phyloP scores from a whole-genome alignment of 2,888 invertebrate genomes.

The Clusia tigrina region DNA sequence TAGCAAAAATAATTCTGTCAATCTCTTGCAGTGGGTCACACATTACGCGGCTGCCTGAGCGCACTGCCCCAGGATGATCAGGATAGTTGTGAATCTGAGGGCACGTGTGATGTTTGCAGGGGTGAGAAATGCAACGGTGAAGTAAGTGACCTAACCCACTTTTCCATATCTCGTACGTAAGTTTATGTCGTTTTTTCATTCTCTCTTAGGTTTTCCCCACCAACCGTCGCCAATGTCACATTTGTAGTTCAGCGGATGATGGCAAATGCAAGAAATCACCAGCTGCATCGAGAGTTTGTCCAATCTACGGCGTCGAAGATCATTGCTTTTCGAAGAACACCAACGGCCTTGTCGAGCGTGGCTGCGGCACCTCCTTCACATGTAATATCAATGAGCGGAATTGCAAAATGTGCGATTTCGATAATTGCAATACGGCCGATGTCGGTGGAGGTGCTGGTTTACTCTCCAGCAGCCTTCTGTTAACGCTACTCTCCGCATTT shows the following conservation, averaged over 20 bases:
- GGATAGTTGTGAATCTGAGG: conserved; percentile 40
- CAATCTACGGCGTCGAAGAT: conserved; percentile 46
- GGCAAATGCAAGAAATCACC: conserved; percentile 41
- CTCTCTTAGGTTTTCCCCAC: too few relatives aligned
- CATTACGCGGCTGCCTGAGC: conserved; percentile 52
- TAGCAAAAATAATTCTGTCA: not conserved
- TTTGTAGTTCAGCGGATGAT: conserved; percentile 48
- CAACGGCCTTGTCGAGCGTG: conserved; percentile 43
- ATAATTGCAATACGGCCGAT: conserved; percentile 50
- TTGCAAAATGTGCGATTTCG: conserved; percentile 46
- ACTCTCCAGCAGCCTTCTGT: conserved; percentile 36
- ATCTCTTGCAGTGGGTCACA: conserved; percentile 39
- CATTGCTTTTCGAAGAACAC: conserved; percentile 44
- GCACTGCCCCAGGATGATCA: conserved; percentile 37
- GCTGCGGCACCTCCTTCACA: conserved; percentile 43
- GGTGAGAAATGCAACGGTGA: conserved; percentile 53
- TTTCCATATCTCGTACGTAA: too few relatives aligned
- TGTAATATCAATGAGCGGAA: not conserved
- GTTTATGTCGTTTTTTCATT: too few relatives aligned
- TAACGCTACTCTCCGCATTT: conserved; percentile 43
- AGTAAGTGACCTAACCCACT: too few relatives aligned
- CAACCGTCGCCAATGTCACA: conserved; percentile 50
- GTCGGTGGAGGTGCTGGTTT: conserved; percentile 41
- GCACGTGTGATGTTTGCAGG: conserved; percentile 46
- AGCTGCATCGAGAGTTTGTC: conserved; percentile 43